Conservation (phyloP, 23 tunicate genomes). For the Ciona savignyi region DNA sequence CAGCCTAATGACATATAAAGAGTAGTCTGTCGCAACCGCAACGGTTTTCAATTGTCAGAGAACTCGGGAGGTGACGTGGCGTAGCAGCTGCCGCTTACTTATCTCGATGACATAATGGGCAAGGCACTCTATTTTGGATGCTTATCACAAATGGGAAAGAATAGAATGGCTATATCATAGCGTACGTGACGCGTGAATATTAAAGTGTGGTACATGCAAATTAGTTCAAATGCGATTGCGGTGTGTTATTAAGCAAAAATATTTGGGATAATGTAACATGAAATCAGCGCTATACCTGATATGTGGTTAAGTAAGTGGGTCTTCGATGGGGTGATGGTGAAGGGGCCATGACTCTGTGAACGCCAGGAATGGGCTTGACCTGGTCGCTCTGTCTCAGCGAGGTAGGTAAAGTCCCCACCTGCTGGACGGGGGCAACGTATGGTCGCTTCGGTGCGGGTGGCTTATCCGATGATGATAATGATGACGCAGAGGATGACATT, state of each 20-base stretch:
- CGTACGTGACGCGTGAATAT: too few species aligned
- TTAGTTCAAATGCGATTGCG: too few species aligned
- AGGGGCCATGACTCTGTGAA: conserved; percentile 9
- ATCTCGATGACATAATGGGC: not conserved
- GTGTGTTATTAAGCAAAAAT: too few species aligned
- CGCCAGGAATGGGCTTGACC: conserved; percentile 14
- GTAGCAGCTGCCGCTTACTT: not conserved
- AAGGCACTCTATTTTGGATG: not conserved
- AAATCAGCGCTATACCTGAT: not conserved
- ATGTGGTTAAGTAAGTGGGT: not conserved
- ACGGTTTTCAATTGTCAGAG: too few species aligned
- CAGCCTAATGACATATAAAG: too few species aligned
- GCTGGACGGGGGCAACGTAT: conserved; percentile 16
- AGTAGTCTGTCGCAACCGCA: too few species aligned
- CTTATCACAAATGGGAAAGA: not conserved
- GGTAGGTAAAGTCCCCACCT: not conserved
- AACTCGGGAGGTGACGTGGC: not conserved
- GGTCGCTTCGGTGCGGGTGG: conserved; percentile 33
- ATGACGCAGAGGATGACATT: conserved; percentile 12
- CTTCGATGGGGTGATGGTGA: not conserved
- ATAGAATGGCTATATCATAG: not conserved
- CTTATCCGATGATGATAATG: conserved; percentile 27
- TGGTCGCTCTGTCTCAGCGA: not conserved
- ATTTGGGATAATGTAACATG: too few species aligned
- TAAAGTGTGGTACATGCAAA: too few species aligned